phyloP scores from a whole-genome alignment of 2,888 invertebrate genomes.

The Syrista parreyssii region DNA sequence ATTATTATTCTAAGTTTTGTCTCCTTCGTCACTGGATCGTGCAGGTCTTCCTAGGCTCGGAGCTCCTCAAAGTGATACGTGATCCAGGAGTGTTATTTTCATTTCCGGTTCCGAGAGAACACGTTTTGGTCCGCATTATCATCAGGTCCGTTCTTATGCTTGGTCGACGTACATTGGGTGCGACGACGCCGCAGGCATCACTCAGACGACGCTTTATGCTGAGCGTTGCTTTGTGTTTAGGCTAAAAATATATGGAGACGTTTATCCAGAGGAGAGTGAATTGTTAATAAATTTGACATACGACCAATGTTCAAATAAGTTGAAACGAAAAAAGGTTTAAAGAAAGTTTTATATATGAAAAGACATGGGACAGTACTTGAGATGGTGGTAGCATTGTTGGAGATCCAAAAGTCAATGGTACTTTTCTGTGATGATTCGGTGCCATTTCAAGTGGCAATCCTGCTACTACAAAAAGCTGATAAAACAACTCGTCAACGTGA shows the following conservation, averaged over 20 bases:
- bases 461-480: conserved; percentile 84
- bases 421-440: conserved; percentile 85
- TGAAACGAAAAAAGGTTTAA: not conserved
- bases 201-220: conserved; percentile 85
- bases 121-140: conserved; percentile 87
- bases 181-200: conserved; percentile 89
- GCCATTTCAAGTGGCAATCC: conserved; percentile 90
- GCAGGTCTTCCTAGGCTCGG: conserved; percentile 49
- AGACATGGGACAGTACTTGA: conserved; percentile 41
- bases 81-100: conserved; percentile 60
- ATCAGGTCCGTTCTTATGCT: conserved; percentile 89
- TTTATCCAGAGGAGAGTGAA: too few relatives aligned
- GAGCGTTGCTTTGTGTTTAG: conserved; percentile 71
- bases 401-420: conserved; percentile 77
- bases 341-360: not conserved
- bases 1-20: not conserved
- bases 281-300: not conserved
- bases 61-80: conserved; percentile 52
- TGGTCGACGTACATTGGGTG: conserved; percentile 88
- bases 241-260: conserved; percentile 35
- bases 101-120: conserved; percentile 77
- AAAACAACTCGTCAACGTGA: conserved; percentile 86
- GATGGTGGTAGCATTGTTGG: conserved; percentile 80
- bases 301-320: not conserved
- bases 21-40: conserved; percentile 50